These are phyloP conservation scores for Smutsia temminckii DNA, from an alignment of 2,797 vertebrate genomes.

Conservation along the genomic window DNA sequence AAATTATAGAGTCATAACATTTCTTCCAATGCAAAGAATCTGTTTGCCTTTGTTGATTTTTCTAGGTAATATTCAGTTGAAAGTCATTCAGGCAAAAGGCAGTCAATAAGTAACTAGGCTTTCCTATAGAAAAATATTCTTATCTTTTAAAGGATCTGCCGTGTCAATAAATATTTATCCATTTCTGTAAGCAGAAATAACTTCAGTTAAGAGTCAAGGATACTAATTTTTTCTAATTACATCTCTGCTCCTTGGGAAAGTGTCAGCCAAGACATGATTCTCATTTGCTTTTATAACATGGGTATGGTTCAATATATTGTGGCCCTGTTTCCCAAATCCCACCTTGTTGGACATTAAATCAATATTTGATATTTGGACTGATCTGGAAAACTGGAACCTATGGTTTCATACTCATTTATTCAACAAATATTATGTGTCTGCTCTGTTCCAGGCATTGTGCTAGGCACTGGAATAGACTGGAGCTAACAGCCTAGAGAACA, in stretches of 20 bases:
- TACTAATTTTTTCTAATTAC: slow-evolving; percentile 17
- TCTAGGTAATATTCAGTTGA: neutral
- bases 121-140: slow-evolving; percentile 35
- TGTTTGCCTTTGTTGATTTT: slow-evolving; percentile 49
- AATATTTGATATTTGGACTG: slow-evolving; percentile 27
- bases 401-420: slow-evolving; percentile 11
- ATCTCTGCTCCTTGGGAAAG: neutral
- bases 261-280: neutral
- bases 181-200: slow-evolving; percentile 34
- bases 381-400: neutral
- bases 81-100: neutral
- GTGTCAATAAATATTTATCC: neutral
- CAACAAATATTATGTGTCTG: neutral
- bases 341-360: neutral
- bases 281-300: neutral
- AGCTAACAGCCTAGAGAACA: neutral
- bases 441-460: neutral
- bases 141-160: neutral
- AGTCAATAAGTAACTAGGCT: slow-evolving; percentile 28
- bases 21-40: slow-evolving; percentile 1
- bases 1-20: slow-evolving; percentile 9
- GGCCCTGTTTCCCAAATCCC: neutral
- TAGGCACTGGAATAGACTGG: neutral
- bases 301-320: neutral
- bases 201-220: neutral